Conservation (phyloP, 2,888 invertebrate genomes). For the Idaea aversata region DNA sequence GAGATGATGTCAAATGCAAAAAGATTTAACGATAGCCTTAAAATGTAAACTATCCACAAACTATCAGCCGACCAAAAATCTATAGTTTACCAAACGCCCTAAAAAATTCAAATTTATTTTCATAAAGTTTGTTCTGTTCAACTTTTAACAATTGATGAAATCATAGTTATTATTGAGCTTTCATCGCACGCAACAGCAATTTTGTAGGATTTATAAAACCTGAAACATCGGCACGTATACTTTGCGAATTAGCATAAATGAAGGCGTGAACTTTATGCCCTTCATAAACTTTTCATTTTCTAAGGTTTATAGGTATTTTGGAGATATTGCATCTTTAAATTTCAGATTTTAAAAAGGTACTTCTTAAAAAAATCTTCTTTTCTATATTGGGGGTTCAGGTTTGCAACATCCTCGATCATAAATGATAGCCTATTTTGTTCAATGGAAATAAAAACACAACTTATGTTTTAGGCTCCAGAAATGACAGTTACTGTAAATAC, state of each 20-base stretch:
- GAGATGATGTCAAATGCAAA: not conserved
- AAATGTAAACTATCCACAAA: not conserved
- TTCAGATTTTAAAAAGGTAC: no score
- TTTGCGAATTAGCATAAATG: slow-evolving; percentile 17
- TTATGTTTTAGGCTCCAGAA: no score
- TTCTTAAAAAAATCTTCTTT: no score
- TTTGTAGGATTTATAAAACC: slow-evolving; percentile 12
- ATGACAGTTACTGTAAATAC: no score
- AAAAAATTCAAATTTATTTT: slow-evolving; percentile 13
- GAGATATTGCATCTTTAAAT: no score
- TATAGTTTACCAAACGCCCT: not conserved
- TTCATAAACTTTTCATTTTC: slow-evolving; percentile 15
- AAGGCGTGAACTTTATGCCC: slow-evolving; percentile 3
- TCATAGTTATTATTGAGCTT: slow-evolving; percentile 18
- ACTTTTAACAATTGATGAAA: slow-evolving; percentile 14
- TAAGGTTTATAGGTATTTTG: slow-evolving; percentile 2
- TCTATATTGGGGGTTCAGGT: no score
- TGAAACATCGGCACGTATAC: slow-evolving; percentile 15
- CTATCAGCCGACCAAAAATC: not conserved
- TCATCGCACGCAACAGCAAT: slow-evolving; percentile 11
- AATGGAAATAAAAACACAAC: no score
- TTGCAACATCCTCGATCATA: no score
- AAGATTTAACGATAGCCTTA: not conserved
- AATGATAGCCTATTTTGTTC: no score
- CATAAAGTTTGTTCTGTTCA: slow-evolving; percentile 13